Percentiles rank a stretch among this genome's conserved stretches.
phyloP scores from a whole-genome alignment of 2,888 invertebrate species.

The Ametastegia equiseti region DNA sequence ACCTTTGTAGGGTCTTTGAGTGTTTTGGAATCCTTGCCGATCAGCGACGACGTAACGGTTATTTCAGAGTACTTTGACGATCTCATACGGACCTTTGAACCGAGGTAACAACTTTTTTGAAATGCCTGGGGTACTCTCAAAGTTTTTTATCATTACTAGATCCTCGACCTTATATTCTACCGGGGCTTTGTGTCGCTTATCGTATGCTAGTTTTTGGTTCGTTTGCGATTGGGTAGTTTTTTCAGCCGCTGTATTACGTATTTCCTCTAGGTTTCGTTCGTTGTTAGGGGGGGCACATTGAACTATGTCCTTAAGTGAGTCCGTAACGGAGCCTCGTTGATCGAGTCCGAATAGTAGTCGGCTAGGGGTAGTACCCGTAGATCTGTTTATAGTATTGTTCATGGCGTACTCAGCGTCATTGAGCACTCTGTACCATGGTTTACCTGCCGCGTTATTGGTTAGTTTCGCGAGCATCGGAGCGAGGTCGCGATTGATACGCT shows the following conservation, averaged over 20 bases:
- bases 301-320: slow-evolving; percentile 30
- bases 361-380: not conserved
- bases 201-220: slow-evolving; percentile 5
- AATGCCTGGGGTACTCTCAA: slow-evolving; percentile 7
- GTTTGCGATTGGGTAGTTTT: slow-evolving; percentile 44
- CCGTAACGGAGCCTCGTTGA: not conserved
- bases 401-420: not conserved
- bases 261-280: not conserved
- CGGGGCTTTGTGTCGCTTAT: not conserved
- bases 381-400: not conserved
- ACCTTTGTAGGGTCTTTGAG: too few species aligned
- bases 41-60: too few species aligned
- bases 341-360: slow-evolving; percentile 10
- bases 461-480: slow-evolving; percentile 59
- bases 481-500: slow-evolving; percentile 57
- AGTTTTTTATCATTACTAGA: too few species aligned
- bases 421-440: not conserved
- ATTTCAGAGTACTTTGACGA: too few species aligned
- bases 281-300: slow-evolving; percentile 48
- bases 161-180: not conserved
- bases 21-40: too few species aligned
- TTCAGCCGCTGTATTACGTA: slow-evolving; percentile 2
- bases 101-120: slow-evolving; percentile 8
- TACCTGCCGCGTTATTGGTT: slow-evolving; percentile 52
- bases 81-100: too few species aligned